phyloP scores from a whole-genome alignment of 2,888 invertebrate genomes.

The Eumacrocentrus americanus region DNA sequence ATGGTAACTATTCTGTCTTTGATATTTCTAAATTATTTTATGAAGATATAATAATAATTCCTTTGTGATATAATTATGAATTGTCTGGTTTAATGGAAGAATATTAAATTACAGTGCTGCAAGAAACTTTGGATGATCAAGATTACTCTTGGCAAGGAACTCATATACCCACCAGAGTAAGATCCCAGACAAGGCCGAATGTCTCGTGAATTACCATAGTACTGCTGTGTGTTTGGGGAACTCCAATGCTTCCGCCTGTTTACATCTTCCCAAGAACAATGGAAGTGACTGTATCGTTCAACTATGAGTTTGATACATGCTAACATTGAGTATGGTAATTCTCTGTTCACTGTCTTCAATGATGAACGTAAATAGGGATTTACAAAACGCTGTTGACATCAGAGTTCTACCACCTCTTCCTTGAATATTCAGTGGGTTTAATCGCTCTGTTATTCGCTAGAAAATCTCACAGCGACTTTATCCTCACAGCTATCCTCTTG shows the following conservation, averaged over 20 bases:
- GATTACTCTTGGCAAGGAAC: background rate
- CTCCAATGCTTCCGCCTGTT: slow-evolving; percentile 4
- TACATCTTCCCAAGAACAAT: slow-evolving; percentile 6
- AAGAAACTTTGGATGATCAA: slow-evolving; percentile 3
- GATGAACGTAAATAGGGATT: background rate
- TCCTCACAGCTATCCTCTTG: background rate
- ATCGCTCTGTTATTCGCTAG: background rate
- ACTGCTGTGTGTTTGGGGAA: background rate
- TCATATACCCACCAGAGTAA: slow-evolving; percentile 2
- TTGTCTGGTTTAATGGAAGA: too few species aligned
- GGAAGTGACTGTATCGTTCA: background rate
- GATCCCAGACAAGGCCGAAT: background rate
- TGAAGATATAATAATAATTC: too few species aligned
- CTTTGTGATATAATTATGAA: too few species aligned
- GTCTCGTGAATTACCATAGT: slow-evolving; percentile 2
- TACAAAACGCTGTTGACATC: background rate
- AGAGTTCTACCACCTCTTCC: background rate
- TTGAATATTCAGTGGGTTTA: background rate
- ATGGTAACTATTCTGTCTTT: too few species aligned
- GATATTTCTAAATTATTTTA: too few species aligned
- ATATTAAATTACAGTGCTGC: background rate
- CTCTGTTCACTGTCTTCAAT: background rate
- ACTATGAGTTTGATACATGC: slow-evolving; percentile 6
- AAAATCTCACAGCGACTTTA: background rate
- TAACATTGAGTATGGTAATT: slow-evolving; percentile 1